Evolutionary conservation across 1,140 invertebrate species (phyloP).

Genomic region (Cydia fagiglandana): DNA sequence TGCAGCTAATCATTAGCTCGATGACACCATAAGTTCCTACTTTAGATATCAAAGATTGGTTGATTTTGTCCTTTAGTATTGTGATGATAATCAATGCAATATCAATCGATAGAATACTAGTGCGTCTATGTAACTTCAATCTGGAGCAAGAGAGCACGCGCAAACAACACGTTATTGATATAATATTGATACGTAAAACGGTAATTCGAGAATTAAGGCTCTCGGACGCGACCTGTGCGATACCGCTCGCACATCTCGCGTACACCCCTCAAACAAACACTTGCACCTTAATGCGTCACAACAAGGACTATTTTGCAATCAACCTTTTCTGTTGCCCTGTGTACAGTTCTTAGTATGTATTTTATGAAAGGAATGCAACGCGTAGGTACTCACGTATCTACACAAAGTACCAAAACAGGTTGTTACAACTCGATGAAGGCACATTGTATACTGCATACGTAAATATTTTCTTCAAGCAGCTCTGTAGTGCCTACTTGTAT

Average conservation of each 20-base stretch:
- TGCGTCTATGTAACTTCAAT: not conserved
- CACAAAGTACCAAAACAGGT: slow-evolving; percentile 56
- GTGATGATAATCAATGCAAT: not conserved
- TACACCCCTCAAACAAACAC: not conserved
- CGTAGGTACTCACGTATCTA: slow-evolving; percentile 43
- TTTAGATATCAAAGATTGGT: too few relatives aligned
- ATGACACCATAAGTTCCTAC: too few relatives aligned
- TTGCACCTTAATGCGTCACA: not conserved
- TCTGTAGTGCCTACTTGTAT: slow-evolving; percentile 56
- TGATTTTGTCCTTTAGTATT: too few relatives aligned
- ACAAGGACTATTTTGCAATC: slow-evolving; percentile 10
- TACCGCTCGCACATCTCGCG: slow-evolving; percentile 33
- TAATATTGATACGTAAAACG: not conserved
- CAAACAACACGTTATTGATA: not conserved
- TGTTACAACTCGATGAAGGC: slow-evolving; percentile 53
- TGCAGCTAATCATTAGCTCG: too few relatives aligned
- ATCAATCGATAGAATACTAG: not conserved
- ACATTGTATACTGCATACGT: slow-evolving; percentile 42
- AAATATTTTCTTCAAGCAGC: slow-evolving; percentile 47
- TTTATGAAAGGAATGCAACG: slow-evolving; percentile 65
- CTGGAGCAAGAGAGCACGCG: not conserved
- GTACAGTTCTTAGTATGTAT: slow-evolving; percentile 31
- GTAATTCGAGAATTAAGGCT: slow-evolving; percentile 1
- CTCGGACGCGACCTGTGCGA: slow-evolving; percentile 39
- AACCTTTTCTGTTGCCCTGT: not conserved